A percentile compares a stretch with the other conserved stretches of the same genome.
phyloP scores from a whole-genome alignment of 2,113 vertebrate genomes.

The Puntigrus tetrazona region DNA sequence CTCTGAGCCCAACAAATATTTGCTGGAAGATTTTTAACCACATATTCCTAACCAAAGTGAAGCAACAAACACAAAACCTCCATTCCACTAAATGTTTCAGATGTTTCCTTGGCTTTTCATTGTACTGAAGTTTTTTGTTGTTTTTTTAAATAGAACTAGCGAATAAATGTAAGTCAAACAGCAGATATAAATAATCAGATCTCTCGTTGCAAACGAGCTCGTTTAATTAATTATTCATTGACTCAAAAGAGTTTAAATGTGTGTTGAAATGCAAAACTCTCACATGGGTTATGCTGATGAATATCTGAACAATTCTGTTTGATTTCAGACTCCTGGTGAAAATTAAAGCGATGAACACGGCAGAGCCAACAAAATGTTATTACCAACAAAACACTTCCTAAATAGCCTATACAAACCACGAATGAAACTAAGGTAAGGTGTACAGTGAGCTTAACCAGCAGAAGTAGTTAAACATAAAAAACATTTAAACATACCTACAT shows the following conservation, averaged over 20 bases:
- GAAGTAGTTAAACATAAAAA: background rate
- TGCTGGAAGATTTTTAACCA: background rate
- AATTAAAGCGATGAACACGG: background rate
- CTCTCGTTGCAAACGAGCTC: background rate
- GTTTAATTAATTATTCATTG: constrained; percentile 36
- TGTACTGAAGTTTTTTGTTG: background rate
- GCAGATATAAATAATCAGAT: background rate
- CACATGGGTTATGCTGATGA: constrained; percentile 1
- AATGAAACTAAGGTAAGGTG: background rate
- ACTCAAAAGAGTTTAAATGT: constrained; percentile 28
- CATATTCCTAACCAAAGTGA: background rate
- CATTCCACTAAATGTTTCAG: background rate
- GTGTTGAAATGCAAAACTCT: background rate
- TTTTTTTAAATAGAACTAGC: background rate
- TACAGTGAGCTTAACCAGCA: background rate
- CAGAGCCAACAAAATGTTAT: constrained; percentile 13
- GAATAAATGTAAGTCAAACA: background rate
- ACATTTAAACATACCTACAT: background rate
- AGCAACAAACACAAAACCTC: background rate
- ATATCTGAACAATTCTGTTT: constrained; percentile 29
- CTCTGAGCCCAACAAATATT: constrained; percentile 4
- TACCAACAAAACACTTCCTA: background rate
- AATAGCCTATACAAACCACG: background rate
- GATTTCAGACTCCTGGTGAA: background rate
- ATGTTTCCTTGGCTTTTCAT: background rate